Conservation (phyloP, 2,888 invertebrate species). For the Melolontha melolontha region DNA sequence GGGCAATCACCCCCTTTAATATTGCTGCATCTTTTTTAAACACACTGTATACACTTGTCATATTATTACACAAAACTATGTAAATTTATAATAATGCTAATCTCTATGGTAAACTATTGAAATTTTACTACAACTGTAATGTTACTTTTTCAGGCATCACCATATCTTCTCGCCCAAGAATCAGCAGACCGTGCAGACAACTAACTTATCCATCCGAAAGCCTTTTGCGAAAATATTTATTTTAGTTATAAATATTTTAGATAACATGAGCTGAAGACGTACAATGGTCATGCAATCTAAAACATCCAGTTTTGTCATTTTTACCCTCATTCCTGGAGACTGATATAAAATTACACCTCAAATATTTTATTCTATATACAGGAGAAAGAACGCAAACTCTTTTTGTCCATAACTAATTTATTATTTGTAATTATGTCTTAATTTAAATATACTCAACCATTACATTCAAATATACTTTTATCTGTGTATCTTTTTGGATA, state of each 20-base stretch:
- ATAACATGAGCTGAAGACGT: slow-evolving; percentile 3
- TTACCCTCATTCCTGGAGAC: slow-evolving; percentile 21
- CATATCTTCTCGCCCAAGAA: slow-evolving; percentile 50
- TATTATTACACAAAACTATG: too few relatives aligned
- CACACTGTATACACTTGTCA: too few relatives aligned
- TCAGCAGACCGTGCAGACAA: slow-evolving; percentile 51
- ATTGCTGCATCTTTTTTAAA: too few relatives aligned
- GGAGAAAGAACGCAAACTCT: neutral
- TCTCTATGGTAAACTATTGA: too few relatives aligned
- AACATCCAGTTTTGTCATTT: slow-evolving; percentile 1
- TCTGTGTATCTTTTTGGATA: neutral
- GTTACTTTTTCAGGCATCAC: slow-evolving; percentile 49
- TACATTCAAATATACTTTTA: neutral
- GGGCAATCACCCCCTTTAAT: too few relatives aligned
- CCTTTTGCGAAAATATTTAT: slow-evolving; percentile 4
- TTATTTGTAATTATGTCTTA: neutral
- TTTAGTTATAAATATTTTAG: slow-evolving; percentile 2
- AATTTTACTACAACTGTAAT: neutral
- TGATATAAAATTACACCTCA: slow-evolving; percentile 20
- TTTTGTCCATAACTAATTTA: neutral
- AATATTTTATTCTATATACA: neutral
- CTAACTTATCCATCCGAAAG: slow-evolving; percentile 44
- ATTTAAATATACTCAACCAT: slow-evolving; percentile 4
- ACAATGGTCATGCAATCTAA: slow-evolving; percentile 10
- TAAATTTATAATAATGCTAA: too few relatives aligned